Evolutionary conservation across 2,888 invertebrate species (phyloP).

Genomic region (Neria commutata): DNA sequence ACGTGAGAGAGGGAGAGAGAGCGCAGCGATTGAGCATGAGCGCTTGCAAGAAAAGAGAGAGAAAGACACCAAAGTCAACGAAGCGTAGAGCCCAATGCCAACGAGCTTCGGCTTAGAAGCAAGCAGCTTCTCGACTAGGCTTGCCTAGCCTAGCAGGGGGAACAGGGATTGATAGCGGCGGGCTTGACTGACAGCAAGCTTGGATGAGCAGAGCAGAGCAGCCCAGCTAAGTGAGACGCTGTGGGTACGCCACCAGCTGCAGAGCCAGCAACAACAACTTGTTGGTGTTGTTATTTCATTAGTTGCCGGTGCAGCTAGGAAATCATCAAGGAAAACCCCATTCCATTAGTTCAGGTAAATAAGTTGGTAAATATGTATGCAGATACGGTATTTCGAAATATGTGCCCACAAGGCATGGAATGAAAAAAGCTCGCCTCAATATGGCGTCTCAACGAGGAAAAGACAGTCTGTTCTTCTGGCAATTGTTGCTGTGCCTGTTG

Average conservation of each 20-base stretch:
- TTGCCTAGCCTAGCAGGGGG: too few relatives aligned
- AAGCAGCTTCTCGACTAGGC: too few relatives aligned
- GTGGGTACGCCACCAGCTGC: not conserved
- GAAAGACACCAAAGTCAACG: not conserved
- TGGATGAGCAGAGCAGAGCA: too few relatives aligned
- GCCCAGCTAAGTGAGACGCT: too few relatives aligned
- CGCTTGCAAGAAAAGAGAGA: not conserved
- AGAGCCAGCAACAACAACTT: too few relatives aligned
- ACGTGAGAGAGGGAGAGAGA: too few relatives aligned
- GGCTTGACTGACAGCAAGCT: too few relatives aligned
- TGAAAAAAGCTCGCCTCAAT: not conserved
- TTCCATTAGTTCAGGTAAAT: constrained; percentile 9
- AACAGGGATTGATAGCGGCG: too few relatives aligned
- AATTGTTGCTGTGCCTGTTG: not conserved
- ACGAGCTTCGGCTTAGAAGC: not conserved
- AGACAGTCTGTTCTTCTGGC: too few relatives aligned
- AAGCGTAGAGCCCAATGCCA: not conserved
- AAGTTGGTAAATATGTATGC: not conserved
- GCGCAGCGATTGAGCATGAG: not conserved
- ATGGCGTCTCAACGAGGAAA: too few relatives aligned
- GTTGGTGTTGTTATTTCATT: not conserved
- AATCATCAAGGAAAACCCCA: constrained; percentile 12
- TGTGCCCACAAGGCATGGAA: too few relatives aligned
- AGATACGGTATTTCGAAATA: constrained; percentile 5
- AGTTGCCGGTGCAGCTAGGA: not conserved